Evolutionary conservation across 2,113 vertebrate species (phyloP).

Genomic region (Sinocyclocheilus grahami): DNA sequence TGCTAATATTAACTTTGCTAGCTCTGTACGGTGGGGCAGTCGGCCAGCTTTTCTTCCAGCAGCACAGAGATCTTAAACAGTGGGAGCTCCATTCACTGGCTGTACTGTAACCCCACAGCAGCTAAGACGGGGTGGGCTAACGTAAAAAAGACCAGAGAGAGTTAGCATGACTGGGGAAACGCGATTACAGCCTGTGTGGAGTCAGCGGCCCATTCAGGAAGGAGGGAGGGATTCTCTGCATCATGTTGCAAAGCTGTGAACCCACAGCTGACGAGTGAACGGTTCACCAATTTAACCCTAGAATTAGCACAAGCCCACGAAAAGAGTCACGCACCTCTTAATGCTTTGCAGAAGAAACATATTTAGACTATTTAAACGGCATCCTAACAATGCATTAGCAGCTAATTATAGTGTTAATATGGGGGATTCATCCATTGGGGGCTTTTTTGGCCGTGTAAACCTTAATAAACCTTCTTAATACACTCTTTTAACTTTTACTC

Average conservation of each 20-base stretch:
- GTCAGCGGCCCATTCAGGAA: not conserved
- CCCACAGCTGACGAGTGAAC: not conserved
- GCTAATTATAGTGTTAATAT: not conserved
- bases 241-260: slow-evolving; percentile 13
- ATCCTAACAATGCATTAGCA: not conserved
- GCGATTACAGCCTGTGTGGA: not conserved
- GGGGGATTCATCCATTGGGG: not conserved
- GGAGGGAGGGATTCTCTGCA: not conserved
- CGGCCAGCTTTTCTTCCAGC: too few species aligned
- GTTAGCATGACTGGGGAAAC: not conserved
- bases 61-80: slow-evolving; percentile 22
- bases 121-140: not conserved
- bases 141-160: not conserved
- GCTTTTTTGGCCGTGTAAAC: not conserved
- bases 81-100: slow-evolving; percentile 13
- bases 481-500: not conserved
- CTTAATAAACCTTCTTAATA: not conserved
- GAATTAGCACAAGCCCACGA: slow-evolving; percentile 1
- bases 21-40: not conserved
- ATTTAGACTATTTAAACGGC: not conserved
- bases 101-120: not conserved
- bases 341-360: not conserved
- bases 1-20: slow-evolving; percentile 12
- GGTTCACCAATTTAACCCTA: not conserved
- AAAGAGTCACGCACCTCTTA: not conserved